Conservation (phyloP, 2,113 vertebrate genomes). For the Hyperoodon ampullatus region DNA sequence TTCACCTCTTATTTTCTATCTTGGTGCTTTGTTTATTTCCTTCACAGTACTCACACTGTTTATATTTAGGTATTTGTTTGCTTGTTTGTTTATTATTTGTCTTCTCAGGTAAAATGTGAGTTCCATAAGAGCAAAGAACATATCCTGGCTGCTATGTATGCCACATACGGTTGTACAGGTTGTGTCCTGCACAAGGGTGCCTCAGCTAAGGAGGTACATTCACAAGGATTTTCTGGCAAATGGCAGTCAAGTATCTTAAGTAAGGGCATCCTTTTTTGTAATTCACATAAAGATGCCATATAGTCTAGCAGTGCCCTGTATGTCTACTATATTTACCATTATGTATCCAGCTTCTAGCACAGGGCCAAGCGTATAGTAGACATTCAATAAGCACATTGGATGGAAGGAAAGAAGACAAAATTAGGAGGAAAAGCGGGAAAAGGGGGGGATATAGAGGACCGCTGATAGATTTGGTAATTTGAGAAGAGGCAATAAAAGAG, state of each 20-base stretch:
- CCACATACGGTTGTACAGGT: background rate
- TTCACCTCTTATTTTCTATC: background rate
- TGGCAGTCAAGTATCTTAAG: background rate
- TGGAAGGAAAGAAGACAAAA: slow-evolving; percentile 21
- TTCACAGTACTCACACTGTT: background rate
- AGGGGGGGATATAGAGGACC: background rate
- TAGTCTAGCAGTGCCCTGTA: background rate
- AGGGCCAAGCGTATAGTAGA: background rate
- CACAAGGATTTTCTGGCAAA: slow-evolving; percentile 39
- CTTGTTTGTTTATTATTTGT: slow-evolving; percentile 19
- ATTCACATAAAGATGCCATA: background rate
- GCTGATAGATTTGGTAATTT: slow-evolving; percentile 4
- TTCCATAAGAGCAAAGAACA: background rate
- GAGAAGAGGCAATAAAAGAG: slow-evolving; percentile 1
- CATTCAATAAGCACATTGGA: background rate
- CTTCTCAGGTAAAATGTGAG: slow-evolving; percentile 2
- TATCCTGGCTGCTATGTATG: background rate
- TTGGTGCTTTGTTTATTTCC: slow-evolving; percentile 2
- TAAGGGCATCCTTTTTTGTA: background rate
- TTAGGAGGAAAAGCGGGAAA: background rate
- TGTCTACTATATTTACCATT: background rate
- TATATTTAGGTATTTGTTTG: background rate
- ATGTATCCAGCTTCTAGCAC: background rate
- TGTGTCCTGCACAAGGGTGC: background rate
- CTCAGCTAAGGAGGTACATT: background rate